A percentile compares a stretch with the other conserved stretches of the same genome.
phyloP scores from a whole-genome alignment of 1,140 invertebrate genomes.

The Halotydeus destructor region DNA sequence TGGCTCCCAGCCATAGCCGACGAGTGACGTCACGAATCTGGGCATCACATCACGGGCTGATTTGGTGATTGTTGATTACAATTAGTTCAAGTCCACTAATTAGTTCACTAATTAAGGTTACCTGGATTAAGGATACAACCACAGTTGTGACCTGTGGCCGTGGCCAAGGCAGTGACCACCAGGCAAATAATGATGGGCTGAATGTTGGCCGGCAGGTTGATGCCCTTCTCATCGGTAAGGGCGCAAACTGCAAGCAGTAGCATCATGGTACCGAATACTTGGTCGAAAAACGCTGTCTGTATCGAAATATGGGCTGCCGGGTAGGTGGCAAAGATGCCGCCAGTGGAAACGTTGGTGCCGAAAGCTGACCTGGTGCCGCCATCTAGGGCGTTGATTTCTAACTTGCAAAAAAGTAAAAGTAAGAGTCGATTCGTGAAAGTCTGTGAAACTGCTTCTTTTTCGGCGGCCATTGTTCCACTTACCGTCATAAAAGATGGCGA shows the following conservation, averaged over 20 bases:
- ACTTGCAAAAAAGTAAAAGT: no score
- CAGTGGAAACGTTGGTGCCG: conserved; percentile 22
- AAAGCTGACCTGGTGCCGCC: conserved; percentile 1
- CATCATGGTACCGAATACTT: conserved; percentile 35
- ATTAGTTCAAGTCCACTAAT: no score
- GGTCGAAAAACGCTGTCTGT: conserved; percentile 27
- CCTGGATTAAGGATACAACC: conserved; percentile 41
- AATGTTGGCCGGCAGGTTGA: conserved; percentile 21
- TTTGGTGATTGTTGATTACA: no score
- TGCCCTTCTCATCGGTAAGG: conserved; percentile 30
- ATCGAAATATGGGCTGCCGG: conserved; percentile 27
- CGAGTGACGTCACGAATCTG: conserved; percentile 31
- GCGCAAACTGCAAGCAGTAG: conserved; percentile 31
- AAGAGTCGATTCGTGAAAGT: no score
- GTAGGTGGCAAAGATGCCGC: conserved; percentile 36
- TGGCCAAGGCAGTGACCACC: conserved; percentile 30
- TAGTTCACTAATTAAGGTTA: no score
- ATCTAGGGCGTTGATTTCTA: conserved; percentile 28
- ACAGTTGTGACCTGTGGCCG: conserved; percentile 34
- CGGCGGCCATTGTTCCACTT: no score
- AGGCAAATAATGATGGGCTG: conserved; percentile 20
- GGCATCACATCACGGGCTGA: conserved; percentile 38
- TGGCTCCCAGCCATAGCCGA: conserved; percentile 31
- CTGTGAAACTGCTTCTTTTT: no score
- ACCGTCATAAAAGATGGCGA: no score